Evolutionary conservation across 2,888 invertebrate species (phyloP).

Genomic region (Netelia inedita): DNA sequence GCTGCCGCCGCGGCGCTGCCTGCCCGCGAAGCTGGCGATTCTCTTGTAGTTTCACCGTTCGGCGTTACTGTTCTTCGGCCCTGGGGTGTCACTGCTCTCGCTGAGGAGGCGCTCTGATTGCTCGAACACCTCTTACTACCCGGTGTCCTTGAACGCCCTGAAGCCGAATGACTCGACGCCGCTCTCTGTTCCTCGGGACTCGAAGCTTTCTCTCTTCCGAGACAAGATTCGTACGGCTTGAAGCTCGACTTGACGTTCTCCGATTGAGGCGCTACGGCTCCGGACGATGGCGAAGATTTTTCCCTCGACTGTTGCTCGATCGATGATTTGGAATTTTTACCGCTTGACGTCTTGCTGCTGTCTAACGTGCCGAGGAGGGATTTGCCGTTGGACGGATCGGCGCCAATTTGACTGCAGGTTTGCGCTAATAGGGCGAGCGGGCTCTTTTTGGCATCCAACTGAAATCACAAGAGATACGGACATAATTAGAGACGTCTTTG

Average conservation of each 20-base stretch:
- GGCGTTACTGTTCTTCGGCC: conserved; percentile 88
- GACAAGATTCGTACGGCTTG: conserved; percentile 92
- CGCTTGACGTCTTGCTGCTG: conserved; percentile 87
- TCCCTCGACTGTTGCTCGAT: conserved; percentile 86
- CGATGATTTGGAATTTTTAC: conserved; percentile 83
- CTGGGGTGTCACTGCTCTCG: conserved; percentile 84
- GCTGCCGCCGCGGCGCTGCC: conserved; percentile 72
- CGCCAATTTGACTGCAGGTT: conserved; percentile 98
- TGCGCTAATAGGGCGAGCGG: conserved; percentile 97
- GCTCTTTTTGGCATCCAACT: conserved; percentile 99
- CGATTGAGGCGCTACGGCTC: conserved; percentile 80
- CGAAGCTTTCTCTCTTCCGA: conserved; percentile 89
- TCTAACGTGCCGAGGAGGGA: conserved; percentile 91
- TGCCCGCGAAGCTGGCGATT: conserved; percentile 83
- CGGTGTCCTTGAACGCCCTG: conserved; percentile 81
- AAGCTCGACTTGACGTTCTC: conserved; percentile 88
- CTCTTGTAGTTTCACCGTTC: conserved; percentile 75
- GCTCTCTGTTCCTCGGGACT: conserved; percentile 88
- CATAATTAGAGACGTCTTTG: conserved; percentile 52
- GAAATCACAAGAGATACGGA: conserved; percentile 86
- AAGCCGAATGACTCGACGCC: conserved; percentile 82
- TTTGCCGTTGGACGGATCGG: conserved; percentile 92
- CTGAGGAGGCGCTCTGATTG: conserved; percentile 91
- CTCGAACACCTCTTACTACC: conserved; percentile 88
- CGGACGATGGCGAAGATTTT: conserved; percentile 86